phyloP scores from a whole-genome alignment of 2,888 invertebrate species.

The Opisthograptis luteolata region DNA sequence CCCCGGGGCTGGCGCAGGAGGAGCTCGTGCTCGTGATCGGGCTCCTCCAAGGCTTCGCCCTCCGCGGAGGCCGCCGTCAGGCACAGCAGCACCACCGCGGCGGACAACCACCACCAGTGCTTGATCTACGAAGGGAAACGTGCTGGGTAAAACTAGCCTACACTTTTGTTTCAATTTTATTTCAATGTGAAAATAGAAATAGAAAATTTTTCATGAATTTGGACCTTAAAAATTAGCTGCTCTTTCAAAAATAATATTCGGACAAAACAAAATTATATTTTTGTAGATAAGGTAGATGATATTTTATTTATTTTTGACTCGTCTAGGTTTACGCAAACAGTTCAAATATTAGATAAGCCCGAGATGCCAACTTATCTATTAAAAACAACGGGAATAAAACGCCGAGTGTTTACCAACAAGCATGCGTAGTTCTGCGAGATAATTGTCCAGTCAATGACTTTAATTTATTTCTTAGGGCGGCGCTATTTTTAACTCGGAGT shows the following conservation, averaged over 20 bases:
- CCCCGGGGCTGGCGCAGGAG: slow-evolving; percentile 92
- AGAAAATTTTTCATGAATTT: too few relatives aligned
- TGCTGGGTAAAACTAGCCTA: too few relatives aligned
- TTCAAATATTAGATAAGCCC: background rate
- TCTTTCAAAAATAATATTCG: too few relatives aligned
- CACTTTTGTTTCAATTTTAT: too few relatives aligned
- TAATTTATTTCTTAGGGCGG: slow-evolving; percentile 47
- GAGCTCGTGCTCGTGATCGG: slow-evolving; percentile 91
- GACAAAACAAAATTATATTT: too few relatives aligned
- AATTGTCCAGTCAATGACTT: slow-evolving; percentile 59
- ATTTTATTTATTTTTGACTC: too few relatives aligned
- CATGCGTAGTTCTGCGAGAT: slow-evolving; percentile 22
- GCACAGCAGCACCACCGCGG: slow-evolving; percentile 77
- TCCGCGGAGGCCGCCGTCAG: slow-evolving; percentile 81
- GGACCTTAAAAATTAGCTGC: too few relatives aligned
- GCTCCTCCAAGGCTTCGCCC: slow-evolving; percentile 91
- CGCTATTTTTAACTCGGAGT: slow-evolving; percentile 64
- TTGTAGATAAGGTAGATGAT: too few relatives aligned
- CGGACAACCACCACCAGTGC: slow-evolving; percentile 71
- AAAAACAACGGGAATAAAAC: slow-evolving; percentile 7
- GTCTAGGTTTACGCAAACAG: background rate
- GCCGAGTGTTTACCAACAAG: slow-evolving; percentile 22
- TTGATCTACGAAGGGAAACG: slow-evolving; percentile 53
- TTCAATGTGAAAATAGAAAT: background rate
- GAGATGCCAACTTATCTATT: background rate